Evolutionary conservation across 2,113 vertebrate genomes (phyloP), one percentile per base, ranked within the genome.

Genomic region (Dendropsophus ebraccatus): DNA sequence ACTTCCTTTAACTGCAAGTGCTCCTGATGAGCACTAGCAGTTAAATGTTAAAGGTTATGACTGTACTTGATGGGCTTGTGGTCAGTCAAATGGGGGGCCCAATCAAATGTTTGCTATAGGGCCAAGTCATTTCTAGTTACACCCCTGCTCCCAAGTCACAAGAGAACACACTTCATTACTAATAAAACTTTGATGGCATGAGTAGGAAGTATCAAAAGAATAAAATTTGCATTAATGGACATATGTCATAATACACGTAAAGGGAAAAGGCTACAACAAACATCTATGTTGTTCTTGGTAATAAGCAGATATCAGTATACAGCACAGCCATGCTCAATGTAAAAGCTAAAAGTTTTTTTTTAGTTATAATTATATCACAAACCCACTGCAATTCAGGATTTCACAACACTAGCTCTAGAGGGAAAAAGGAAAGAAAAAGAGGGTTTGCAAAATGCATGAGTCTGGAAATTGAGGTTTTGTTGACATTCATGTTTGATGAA

Each of bases 401-500:
- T 74, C 35, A 32, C 37, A 49, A 69, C 16, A 74, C 52, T 35
- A 5, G 49, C 84, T 45, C 84, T 86, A 80, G 76, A 80, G 84
- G 47, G 56, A 56, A 62, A 75, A 23, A 85, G 60, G 37, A 77
- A 80, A 58, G 65, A 49, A 84, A 81, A 62, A 81, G 65, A 41
- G 47, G 76, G 30, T 72, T 87, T 87, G 85, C 74, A 87, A 81
- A 87, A 87, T 81, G 77, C 52, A 81, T 74, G 85, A 87, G 78
- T 72, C 28, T 87, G 85, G 85, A 81, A 81, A 81, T 81, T 87
- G 77, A 81, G 78, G 84, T 81, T 86, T 86, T 86, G 84, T 81
- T 86, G 84, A 81, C 76, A 86, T 86, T 86, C 84, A 80, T 86
- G 85, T 87, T 81, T 81, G 85, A 87, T 87, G 85, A 87, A 81